Evolutionary conservation across 37 sponge, comb jelly and placozoan genomes (phyloP), one percentile per base, ranked within the genome.

Genomic region (Oscarella lobularis): DNA sequence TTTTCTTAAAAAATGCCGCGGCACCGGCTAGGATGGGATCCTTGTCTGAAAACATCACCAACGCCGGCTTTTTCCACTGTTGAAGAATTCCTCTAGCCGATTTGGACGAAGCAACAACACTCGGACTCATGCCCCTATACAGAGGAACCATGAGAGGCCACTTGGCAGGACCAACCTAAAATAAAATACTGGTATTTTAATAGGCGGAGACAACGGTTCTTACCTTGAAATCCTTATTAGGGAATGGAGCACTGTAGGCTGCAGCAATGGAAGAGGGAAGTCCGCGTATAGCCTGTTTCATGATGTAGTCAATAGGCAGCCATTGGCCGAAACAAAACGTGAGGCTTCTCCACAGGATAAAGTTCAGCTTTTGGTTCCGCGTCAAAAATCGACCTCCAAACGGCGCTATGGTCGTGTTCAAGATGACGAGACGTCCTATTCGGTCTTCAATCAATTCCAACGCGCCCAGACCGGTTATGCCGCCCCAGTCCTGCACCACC

Each of bases 141-240:
- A 48, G 60, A 27, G 60, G 60, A 9, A 48, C 60, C 60, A 48
- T 48, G 60, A 48, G 60, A 48, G 60, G 60, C 60, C 60, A 48
- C 60, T 48, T 48, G 60, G 14, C 60, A 20, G 60, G 14, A 48
- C 60, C 60, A 20, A 48, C 20, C n/a, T n/a, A n/a, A n/a, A n/a
- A n/a, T n/a, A n/a, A n/a, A n/a, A n/a, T n/a, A n/a, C n/a, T n/a
- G n/a, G n/a, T n/a, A n/a, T n/a, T n/a, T n/a, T n/a, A n/a, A n/a
- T n/a, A n/a, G n/a, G n/a, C n/a, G n/a, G n/a, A n/a, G n/a, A n/a
- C n/a, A n/a, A n/a, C n/a, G n/a, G n/a, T n/a, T n/a, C n/a, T n/a
- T n/a, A n/a, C n/a, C 60, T 48, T 48, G 60, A 27, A 48, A 48
- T 48, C 14, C 20, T 20, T 9, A 48, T 48, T 20, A 9, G 60